A percentile compares a stretch with the other conserved stretches of the same genome.
Conservation (phyloP, 2,113 vertebrate species). For the Hyperoodon ampullatus region DNA sequence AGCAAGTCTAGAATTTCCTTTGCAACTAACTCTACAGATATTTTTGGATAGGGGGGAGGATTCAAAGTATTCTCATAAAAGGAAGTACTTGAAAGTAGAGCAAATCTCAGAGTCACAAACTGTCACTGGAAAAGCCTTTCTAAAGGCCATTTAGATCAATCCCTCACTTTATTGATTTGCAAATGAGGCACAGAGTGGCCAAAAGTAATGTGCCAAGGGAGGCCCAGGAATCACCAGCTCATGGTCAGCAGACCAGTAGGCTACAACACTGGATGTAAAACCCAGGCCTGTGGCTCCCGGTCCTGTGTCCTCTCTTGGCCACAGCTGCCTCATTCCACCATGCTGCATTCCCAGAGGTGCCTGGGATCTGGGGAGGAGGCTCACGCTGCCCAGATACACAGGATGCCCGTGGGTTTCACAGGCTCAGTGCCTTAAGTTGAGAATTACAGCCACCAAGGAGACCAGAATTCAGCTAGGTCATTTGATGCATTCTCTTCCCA, state of each 20-base stretch:
- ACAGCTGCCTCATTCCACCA: neutral
- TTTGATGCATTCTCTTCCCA: neutral
- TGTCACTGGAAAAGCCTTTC: neutral
- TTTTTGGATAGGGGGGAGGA: neutral
- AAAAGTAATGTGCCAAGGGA: neutral
- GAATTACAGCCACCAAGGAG: neutral
- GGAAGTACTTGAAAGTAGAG: neutral
- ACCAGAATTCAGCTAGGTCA: neutral
- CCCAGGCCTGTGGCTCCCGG: neutral
- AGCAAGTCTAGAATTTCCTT: neutral
- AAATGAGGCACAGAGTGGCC: neutral
- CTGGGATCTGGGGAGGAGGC: neutral
- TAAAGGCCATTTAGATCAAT: neutral
- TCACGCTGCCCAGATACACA: neutral
- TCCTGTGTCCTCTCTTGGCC: neutral
- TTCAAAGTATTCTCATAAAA: neutral
- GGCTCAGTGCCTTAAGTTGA: neutral
- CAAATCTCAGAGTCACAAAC: neutral
- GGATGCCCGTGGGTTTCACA: neutral
- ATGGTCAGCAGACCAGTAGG: neutral
- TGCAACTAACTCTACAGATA: neutral
- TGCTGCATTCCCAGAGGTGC: neutral
- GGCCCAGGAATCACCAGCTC: neutral
- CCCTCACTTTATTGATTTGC: neutral
- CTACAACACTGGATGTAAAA: neutral